Evolutionary conservation across 2,888 invertebrate genomes (phyloP).

Genomic region (Synergus gifuensis): DNA sequence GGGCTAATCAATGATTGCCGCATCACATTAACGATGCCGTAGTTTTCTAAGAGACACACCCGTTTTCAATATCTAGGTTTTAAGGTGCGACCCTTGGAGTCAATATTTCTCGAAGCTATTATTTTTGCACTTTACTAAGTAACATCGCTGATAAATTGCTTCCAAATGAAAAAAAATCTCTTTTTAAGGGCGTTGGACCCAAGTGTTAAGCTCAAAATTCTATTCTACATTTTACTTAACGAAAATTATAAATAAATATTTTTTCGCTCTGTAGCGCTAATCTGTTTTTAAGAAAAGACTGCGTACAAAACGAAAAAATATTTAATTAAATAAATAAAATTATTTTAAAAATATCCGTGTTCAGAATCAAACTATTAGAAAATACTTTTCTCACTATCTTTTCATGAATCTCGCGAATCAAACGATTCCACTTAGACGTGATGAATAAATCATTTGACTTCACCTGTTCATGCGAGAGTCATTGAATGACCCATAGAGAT

Average conservation of each 20-base stretch:
- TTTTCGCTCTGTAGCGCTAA: too few species aligned
- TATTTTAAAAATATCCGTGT: neutral
- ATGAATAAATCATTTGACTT: slow-evolving; percentile 41
- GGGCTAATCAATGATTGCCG: neutral
- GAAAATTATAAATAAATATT: too few species aligned
- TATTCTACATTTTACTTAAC: too few species aligned
- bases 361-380: neutral
- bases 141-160: slow-evolving; percentile 25
- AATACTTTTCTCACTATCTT: slow-evolving; percentile 7
- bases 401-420: slow-evolving; percentile 32
- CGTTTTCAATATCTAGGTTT: slow-evolving; percentile 57
- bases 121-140: slow-evolving; percentile 34
- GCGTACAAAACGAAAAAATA: neutral
- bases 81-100: slow-evolving; percentile 65
- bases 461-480: slow-evolving; percentile 34
- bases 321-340: neutral
- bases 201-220: too few species aligned
- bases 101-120: slow-evolving; percentile 46
- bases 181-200: too few species aligned
- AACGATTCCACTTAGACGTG: slow-evolving; percentile 31
- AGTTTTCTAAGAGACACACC: slow-evolving; percentile 33
- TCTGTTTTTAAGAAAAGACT: too few species aligned
- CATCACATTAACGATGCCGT: slow-evolving; percentile 38
- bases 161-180: neutral
- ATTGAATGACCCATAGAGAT: slow-evolving; percentile 39